Evolutionary conservation across 2,113 vertebrate genomes (phyloP).

Genomic region (Lynx canadensis): DNA sequence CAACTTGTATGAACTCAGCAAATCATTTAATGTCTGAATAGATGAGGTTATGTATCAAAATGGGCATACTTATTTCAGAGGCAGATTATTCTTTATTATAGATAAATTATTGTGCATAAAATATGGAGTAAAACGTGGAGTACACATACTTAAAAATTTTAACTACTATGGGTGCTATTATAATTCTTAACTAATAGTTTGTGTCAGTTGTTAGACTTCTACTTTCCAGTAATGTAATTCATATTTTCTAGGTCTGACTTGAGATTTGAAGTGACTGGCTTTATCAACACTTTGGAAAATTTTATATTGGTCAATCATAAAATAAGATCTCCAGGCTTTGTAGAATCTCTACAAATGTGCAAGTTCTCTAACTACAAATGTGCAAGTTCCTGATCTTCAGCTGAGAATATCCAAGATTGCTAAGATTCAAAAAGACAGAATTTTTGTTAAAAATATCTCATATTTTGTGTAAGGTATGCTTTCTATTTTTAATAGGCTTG

Average conservation of each 20-base stretch:
- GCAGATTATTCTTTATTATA: neutral
- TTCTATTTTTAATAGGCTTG: neutral
- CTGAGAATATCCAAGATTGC: neutral
- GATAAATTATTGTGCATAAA: neutral
- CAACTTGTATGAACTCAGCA: rapidly evolving
- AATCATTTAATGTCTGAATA: neutral
- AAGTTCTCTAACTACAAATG: neutral
- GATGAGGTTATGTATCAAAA: neutral
- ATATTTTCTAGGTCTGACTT: neutral
- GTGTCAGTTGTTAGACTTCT: neutral
- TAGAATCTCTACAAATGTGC: neutral
- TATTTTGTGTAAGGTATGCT: neutral
- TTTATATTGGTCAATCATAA: neutral
- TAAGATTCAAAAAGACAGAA: neutral
- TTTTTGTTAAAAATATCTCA: neutral
- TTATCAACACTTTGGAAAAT: neutral
- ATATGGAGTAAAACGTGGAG: neutral
- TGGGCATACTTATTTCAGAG: neutral
- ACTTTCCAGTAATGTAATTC: neutral
- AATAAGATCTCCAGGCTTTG: neutral
- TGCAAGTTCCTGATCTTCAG: neutral
- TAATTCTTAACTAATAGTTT: neutral
- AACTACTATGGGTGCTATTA: neutral
- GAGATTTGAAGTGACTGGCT: neutral
- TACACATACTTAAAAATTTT: neutral